phyloP scores from a whole-genome alignment of 2,888 invertebrate genomes.

The Leptinotarsa haldemani region DNA sequence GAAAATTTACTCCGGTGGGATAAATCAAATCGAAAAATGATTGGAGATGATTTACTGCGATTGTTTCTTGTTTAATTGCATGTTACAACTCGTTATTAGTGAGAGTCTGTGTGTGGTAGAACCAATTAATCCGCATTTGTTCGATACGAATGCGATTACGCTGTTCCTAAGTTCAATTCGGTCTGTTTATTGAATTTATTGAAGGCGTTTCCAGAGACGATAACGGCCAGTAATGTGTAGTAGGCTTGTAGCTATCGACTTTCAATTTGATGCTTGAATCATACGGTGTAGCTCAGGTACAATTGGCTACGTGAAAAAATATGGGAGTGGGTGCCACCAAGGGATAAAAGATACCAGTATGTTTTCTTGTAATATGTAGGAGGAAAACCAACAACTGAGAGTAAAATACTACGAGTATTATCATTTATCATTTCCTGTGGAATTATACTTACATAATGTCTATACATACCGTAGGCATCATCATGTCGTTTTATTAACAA shows the following conservation, averaged over 20 bases:
- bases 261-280: background rate
- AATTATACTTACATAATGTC: too few species aligned
- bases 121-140: slow-evolving; percentile 20
- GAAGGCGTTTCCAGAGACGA: slow-evolving; percentile 9
- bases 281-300: background rate
- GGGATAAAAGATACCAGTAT: background rate
- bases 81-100: slow-evolving; percentile 42
- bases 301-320: background rate
- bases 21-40: slow-evolving; percentile 36
- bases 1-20: slow-evolving; percentile 31
- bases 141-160: slow-evolving; percentile 16
- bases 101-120: slow-evolving; percentile 43
- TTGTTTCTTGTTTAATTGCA: slow-evolving; percentile 41
- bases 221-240: slow-evolving; percentile 10
- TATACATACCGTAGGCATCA: too few species aligned
- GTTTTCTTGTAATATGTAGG: background rate
- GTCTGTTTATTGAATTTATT: slow-evolving; percentile 37
- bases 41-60: slow-evolving; percentile 42
- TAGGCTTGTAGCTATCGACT: background rate
- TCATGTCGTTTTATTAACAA: too few species aligned
- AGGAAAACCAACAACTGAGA: too few species aligned
- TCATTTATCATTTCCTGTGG: too few species aligned
- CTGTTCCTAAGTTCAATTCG: slow-evolving; percentile 25
- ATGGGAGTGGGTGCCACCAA: background rate
- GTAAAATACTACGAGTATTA: too few species aligned